A percentile compares a stretch with the other conserved stretches of the same genome.
Evolutionary conservation across 2,113 vertebrate genomes (phyloP).

Genomic region (Centropus unirufus): DNA sequence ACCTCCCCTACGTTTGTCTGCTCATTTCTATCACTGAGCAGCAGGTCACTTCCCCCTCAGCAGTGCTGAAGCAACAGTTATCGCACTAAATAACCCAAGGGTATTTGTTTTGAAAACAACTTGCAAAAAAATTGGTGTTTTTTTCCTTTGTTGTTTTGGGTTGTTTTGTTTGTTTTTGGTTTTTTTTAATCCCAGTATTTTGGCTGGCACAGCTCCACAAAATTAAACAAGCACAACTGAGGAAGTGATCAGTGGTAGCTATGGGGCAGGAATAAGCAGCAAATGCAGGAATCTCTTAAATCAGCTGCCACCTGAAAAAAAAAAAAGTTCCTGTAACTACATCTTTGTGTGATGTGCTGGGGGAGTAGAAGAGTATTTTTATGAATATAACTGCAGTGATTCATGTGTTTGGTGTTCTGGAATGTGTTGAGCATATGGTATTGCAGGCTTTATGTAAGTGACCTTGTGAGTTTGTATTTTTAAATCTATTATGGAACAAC

Average conservation of each 20-base stretch:
- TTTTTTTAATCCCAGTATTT: neutral
- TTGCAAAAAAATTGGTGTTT: neutral
- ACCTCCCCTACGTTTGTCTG: neutral
- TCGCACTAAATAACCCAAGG: neutral
- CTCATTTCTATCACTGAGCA: neutral
- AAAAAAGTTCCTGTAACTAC: conserved; percentile 18
- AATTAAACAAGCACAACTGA: neutral
- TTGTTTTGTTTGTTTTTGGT: too few species aligned
- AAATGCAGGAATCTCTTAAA: conserved; percentile 18
- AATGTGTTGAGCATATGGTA: conserved; percentile 71
- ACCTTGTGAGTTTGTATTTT: conserved; percentile 66
- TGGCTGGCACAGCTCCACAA: neutral
- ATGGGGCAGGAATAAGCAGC: neutral
- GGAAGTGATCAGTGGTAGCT: neutral
- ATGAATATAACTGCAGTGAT: conserved; percentile 70
- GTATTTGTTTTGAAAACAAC: neutral
- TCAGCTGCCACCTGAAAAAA: conserved; percentile 36
- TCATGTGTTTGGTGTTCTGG: conserved; percentile 71
- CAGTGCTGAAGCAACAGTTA: neutral
- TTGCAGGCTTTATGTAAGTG: conserved; percentile 63
- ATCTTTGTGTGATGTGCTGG: conserved; percentile 53
- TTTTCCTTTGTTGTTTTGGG: neutral
- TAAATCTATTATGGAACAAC: conserved; percentile 62
- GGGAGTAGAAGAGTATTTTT: conserved; percentile 67
- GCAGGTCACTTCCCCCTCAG: neutral